Base-by-base conservation (phyloP, 2,888 invertebrate genomes). In the Lithophane leautieri region DNA sequence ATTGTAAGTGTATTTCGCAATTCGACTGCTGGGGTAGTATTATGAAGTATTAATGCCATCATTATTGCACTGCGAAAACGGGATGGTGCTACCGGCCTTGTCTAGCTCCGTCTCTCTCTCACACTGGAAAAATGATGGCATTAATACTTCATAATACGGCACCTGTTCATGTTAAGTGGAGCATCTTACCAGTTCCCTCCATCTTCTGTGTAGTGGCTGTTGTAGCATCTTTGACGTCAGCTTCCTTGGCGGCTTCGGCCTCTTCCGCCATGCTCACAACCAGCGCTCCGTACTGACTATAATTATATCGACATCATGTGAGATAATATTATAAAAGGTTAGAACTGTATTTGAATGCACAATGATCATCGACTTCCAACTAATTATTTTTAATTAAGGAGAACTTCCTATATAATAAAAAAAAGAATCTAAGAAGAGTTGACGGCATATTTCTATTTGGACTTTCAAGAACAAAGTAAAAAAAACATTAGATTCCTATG, bases 201-300 rank as follows among this genome's bases (percentile, higher is more conserved):
- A 83, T 40, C 52, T 89, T 89, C 8, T 61, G 85, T 65, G 61
- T 85, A 54, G 88, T 80, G 4, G 83, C 70, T 16, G 86, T 83
- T 2, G 86, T 88, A 16, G 82, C 82, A 19, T 93, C 91, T 69
- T 91, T 91, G 6, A 82, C 82, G 0, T 92, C 92, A 19, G 68
- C 52, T 12, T 88, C 69, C 70, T 70, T 71, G 25, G 89, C 91
- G 25, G 73, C 62, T 8, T 90, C 89, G 0, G 60, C 82, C 28
- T 91, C 93, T 19, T 93, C 94, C 3, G 95, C 93, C 93, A 96
- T 90, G 88, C 94, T 95, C 74, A 96, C 96, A 68, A 97, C 97
- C 78, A 96, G 87, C 4, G 94, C 94, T 14, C 96, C 96, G 77
- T 96, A 97, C 91, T 96, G 96, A 89, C 97, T 97, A 93, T 54